These are phyloP conservation scores for Toxotes jaculatrix DNA, from an alignment of 2,113 vertebrate genomes.

Conservation along the genomic window DNA sequence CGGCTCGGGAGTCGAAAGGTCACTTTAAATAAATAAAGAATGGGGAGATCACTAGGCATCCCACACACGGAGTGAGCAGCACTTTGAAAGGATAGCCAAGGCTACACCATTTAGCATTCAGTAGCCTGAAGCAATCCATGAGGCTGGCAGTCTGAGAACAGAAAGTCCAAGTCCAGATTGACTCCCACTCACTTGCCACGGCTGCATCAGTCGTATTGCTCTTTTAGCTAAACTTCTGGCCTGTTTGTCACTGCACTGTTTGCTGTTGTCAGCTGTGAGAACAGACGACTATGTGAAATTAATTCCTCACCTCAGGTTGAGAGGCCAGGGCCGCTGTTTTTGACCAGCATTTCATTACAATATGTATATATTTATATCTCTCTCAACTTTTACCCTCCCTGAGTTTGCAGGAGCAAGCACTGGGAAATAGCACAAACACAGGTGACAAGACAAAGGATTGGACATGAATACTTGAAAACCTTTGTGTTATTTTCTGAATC, in stretches of 20 bases:
- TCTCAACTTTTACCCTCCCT: constrained; percentile 34
- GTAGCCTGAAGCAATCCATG: constrained; percentile 73
- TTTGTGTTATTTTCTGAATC: constrained; percentile 36
- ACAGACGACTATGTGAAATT: constrained; percentile 28
- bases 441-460: constrained; percentile 24
- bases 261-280: constrained; percentile 34
- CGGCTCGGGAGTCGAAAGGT: constrained; percentile 77
- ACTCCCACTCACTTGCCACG: constrained; percentile 81
- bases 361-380: constrained; percentile 4
- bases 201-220: constrained; percentile 69
- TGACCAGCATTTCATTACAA: constrained; percentile 26
- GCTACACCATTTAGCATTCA: constrained; percentile 76
- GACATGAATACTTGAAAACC: constrained; percentile 24
- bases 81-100: constrained; percentile 76
- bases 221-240: constrained; percentile 51
- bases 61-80: constrained; percentile 73
- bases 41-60: constrained; percentile 77
- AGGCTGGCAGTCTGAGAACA: constrained; percentile 74
- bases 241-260: constrained; percentile 51
- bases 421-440: background rate
- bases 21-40: constrained; percentile 85
- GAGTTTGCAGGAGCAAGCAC: constrained; percentile 26
- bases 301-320: constrained; percentile 50
- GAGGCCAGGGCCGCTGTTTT: background rate
- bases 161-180: constrained; percentile 71